A percentile compares a stretch with the other conserved stretches of the same genome.
Evolutionary conservation across 2,113 vertebrate species (phyloP).

Genomic region (Clarias macrocephalus): DNA sequence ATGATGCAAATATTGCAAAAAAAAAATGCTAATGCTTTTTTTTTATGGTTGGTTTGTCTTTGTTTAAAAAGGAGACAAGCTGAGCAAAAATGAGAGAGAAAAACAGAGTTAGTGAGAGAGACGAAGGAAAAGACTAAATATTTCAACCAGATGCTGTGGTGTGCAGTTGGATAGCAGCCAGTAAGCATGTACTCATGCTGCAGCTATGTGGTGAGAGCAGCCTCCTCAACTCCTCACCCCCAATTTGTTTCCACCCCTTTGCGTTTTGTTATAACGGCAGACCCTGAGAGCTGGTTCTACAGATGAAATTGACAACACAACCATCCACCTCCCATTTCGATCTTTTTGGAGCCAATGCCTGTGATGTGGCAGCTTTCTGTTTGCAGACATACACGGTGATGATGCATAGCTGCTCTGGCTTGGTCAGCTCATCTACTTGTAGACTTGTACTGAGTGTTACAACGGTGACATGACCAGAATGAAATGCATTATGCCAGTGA

Average conservation of each 20-base stretch:
- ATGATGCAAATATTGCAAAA: not conserved
- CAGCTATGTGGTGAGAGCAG: conserved; percentile 72
- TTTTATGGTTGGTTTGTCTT: conserved; percentile 47
- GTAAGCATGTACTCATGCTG: conserved; percentile 75
- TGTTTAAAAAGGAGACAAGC: conserved; percentile 37
- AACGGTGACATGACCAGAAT: not conserved
- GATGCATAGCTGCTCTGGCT: not conserved
- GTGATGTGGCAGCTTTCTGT: not conserved
- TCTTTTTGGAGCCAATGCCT: not conserved
- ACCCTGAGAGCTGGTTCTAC: not conserved
- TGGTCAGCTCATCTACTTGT: not conserved
- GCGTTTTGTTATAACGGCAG: conserved; percentile 28
- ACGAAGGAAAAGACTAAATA: conserved; percentile 58
- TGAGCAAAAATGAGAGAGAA: not conserved
- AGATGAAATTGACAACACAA: conserved; percentile 1
- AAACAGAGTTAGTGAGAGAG: conserved; percentile 37
- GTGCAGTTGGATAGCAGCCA: conserved; percentile 71
- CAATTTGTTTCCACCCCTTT: conserved; percentile 26
- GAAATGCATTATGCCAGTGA: conserved; percentile 4
- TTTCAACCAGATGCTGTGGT: conserved; percentile 73
- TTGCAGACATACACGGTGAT: not conserved
- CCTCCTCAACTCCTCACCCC: conserved; percentile 43
- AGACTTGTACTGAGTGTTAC: not conserved
- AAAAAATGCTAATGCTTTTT: conserved; percentile 1
- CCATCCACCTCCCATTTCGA: not conserved